These are phyloP conservation scores for Arothron firmamentum DNA, from an alignment of 2,113 vertebrate species.

Conservation along the genomic window DNA sequence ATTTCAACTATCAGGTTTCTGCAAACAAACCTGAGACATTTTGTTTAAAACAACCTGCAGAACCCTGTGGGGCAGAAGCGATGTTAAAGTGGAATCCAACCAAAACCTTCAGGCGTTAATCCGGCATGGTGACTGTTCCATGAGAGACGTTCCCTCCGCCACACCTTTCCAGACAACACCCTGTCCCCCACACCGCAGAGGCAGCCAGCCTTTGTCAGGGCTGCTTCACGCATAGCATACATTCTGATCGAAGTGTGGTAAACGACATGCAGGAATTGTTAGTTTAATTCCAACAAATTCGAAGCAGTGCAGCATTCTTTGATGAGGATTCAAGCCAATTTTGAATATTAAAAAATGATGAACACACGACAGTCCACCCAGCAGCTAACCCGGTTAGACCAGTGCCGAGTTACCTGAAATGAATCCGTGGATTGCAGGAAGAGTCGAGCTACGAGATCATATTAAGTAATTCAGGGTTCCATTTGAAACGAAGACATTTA, in stretches of 20 bases:
- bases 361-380: neutral
- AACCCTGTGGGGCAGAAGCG: too few relatives aligned
- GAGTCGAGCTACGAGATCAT: constrained; percentile 17
- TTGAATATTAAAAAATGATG: neutral
- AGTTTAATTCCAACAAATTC: too few relatives aligned
- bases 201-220: neutral
- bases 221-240: neutral
- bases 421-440: constrained; percentile 4
- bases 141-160: too few relatives aligned
- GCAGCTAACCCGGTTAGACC: neutral
- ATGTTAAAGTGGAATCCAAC: too few relatives aligned
- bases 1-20: too few relatives aligned
- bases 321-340: neutral
- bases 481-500: neutral
- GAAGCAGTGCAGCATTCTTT: neutral
- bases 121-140: too few relatives aligned
- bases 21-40: too few relatives aligned
- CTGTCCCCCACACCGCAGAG: neutral
- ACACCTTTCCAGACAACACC: too few relatives aligned
- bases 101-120: too few relatives aligned
- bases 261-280: too few relatives aligned
- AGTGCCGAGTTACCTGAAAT: constrained; percentile 27
- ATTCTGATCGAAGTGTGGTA: too few relatives aligned
- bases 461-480: neutral
- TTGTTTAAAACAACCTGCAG: too few relatives aligned